Conservation (phyloP, 1,140 invertebrate species). For the Neodiprion pinetum region DNA sequence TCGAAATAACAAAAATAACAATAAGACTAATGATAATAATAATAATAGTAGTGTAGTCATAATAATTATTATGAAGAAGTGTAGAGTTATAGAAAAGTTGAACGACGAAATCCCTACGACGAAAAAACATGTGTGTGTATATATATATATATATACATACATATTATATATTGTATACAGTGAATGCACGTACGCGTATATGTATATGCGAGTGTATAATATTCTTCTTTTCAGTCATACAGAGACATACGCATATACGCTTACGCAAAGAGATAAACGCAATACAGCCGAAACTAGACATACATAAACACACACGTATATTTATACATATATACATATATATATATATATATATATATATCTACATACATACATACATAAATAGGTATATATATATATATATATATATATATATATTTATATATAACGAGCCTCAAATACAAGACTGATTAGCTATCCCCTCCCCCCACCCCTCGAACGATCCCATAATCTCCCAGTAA, state of each 20-base stretch:
- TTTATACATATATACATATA: too few relatives aligned
- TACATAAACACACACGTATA: not conserved
- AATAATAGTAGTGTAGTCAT: too few relatives aligned
- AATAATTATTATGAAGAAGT: too few relatives aligned
- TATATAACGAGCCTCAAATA: constrained; percentile 59
- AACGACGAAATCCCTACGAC: too few relatives aligned
- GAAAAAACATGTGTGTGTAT: too few relatives aligned
- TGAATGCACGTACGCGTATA: constrained; percentile 33
- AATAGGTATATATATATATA: too few relatives aligned
- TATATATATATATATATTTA: not conserved
- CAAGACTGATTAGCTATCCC: constrained; percentile 63
- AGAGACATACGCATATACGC: too few relatives aligned
- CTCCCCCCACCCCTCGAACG: constrained; percentile 51
- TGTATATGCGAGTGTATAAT: constrained; percentile 24
- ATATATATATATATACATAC: constrained; percentile 10
- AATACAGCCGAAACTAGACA: constrained; percentile 56
- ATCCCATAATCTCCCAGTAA: constrained; percentile 57
- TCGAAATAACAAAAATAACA: too few relatives aligned
- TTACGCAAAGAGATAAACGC: constrained; percentile 33
- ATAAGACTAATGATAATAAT: too few relatives aligned
- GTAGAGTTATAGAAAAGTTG: too few relatives aligned
- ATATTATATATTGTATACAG: too few relatives aligned
- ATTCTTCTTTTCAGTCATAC: not conserved
- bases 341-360: constrained; percentile 26
- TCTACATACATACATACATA: too few relatives aligned